Percentiles rank a stretch among this genome's conserved stretches.
Conservation (phyloP, 2,888 invertebrate genomes). For the Ophion obscuratus region DNA sequence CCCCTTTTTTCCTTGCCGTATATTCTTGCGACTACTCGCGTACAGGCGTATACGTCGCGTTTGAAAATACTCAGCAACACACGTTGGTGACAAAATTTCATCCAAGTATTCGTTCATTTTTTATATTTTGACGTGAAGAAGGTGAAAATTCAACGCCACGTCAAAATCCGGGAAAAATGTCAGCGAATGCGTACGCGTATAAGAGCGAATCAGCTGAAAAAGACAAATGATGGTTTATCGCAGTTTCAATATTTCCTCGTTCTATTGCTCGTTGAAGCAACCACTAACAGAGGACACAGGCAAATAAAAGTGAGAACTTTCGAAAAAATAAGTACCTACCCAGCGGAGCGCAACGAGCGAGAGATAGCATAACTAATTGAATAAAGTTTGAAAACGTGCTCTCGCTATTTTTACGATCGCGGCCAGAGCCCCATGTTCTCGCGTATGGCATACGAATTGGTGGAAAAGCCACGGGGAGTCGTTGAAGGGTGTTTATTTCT, state of each 20-base stretch:
- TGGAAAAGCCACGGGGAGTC: constrained; percentile 18
- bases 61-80: background rate
- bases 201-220: too few relatives aligned
- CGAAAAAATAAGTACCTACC: too few relatives aligned
- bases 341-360: background rate
- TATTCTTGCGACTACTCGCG: background rate
- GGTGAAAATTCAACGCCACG: too few relatives aligned
- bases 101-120: background rate
- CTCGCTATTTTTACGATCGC: constrained; percentile 13
- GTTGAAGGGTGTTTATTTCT: constrained; percentile 46
- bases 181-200: too few relatives aligned
- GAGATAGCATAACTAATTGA: constrained; percentile 12
- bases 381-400: background rate
- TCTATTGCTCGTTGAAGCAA: too few relatives aligned
- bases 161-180: too few relatives aligned
- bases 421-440: background rate
- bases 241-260: too few relatives aligned
- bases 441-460: background rate
- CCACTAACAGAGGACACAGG: too few relatives aligned
- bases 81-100: background rate
- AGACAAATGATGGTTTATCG: too few relatives aligned
- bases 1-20: background rate
- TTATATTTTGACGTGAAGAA: too few relatives aligned
- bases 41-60: background rate
- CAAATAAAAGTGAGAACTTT: too few relatives aligned